These are phyloP conservation scores for Pterobdella sp. DNA, from an alignment of 2,888 invertebrate species.

Conservation along the genomic window DNA sequence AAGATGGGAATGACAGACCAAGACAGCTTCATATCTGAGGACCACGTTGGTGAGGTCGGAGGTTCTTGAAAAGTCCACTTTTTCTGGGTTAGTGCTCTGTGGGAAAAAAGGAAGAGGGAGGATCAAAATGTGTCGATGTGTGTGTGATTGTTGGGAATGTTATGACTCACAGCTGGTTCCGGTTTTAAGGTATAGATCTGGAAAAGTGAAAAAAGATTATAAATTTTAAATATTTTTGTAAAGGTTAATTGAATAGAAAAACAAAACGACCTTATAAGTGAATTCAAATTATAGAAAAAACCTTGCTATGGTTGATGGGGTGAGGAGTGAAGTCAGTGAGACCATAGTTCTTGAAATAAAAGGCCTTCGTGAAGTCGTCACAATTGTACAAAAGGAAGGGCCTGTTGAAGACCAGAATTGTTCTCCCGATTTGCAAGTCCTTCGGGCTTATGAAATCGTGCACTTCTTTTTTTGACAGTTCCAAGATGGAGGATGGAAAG, in stretches of 20 bases:
- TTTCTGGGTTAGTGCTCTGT: constrained; percentile 59
- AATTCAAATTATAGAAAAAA: neutral
- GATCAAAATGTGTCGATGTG: neutral
- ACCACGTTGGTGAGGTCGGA: constrained; percentile 62
- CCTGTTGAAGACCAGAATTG: constrained; percentile 50
- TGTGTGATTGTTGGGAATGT: neutral
- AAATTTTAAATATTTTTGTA: neutral
- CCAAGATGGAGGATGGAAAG: constrained; percentile 60
- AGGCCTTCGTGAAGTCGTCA: constrained; percentile 70
- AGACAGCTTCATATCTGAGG: constrained; percentile 66
- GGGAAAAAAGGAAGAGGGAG: too few relatives aligned
- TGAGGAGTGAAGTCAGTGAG: constrained; percentile 51
- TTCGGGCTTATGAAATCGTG: constrained; percentile 69
- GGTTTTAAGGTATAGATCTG: neutral
- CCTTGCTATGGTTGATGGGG: neutral
- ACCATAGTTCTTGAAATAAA: constrained; percentile 58
- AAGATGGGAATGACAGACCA: constrained; percentile 48
- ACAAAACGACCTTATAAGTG: neutral
- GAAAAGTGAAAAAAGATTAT: too few relatives aligned
- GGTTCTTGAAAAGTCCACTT: constrained; percentile 67
- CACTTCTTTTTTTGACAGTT: constrained; percentile 64
- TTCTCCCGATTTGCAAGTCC: constrained; percentile 63
- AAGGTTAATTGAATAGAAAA: too few relatives aligned
- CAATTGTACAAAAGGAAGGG: constrained; percentile 69
- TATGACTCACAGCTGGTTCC: neutral